Percentiles rank a stretch among this genome's conserved stretches.
Evolutionary conservation across 2,888 invertebrate genomes (phyloP).

Genomic region (Nesidiocoris tenuis): DNA sequence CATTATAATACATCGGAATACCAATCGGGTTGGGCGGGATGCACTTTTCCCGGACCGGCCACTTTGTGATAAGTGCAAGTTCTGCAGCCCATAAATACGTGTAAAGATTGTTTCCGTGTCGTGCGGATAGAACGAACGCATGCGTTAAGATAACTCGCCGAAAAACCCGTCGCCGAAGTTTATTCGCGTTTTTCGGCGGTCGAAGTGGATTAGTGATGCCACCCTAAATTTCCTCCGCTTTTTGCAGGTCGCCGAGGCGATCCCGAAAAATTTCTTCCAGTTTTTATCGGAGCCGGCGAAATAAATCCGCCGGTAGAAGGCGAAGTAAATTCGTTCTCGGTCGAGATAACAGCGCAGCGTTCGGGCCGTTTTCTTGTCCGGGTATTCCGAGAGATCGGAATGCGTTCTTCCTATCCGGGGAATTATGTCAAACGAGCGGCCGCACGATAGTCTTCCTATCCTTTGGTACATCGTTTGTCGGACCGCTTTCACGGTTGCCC

Average conservation of each 20-base stretch:
- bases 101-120: conserved; percentile 38
- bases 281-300: conserved; percentile 18
- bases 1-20: no score
- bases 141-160: conserved; percentile 25
- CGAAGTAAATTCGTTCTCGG: conserved; percentile 12
- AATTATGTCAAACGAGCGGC: not conserved
- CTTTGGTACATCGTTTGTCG: not conserved
- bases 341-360: no score
- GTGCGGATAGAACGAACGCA: not conserved
- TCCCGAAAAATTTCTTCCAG: conserved; percentile 15
- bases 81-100: conserved; percentile 20
- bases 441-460: not conserved
- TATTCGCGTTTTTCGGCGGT: conserved; percentile 5
- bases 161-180: not conserved
- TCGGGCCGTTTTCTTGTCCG: not conserved
- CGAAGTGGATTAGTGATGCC: conserved; percentile 5
- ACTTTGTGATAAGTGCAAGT: not conserved
- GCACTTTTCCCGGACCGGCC: not conserved
- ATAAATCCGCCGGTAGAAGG: conserved; percentile 21
- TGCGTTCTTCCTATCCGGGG: not conserved
- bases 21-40: no score
- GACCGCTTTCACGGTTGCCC: not conserved
- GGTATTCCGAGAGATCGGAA: not conserved
- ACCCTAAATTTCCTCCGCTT: conserved; percentile 21
- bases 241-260: not conserved